Percentiles rank a stretch among this genome's conserved stretches.
phyloP scores from a whole-genome alignment of 2,888 invertebrate species.

The Oscheius sp. region DNA sequence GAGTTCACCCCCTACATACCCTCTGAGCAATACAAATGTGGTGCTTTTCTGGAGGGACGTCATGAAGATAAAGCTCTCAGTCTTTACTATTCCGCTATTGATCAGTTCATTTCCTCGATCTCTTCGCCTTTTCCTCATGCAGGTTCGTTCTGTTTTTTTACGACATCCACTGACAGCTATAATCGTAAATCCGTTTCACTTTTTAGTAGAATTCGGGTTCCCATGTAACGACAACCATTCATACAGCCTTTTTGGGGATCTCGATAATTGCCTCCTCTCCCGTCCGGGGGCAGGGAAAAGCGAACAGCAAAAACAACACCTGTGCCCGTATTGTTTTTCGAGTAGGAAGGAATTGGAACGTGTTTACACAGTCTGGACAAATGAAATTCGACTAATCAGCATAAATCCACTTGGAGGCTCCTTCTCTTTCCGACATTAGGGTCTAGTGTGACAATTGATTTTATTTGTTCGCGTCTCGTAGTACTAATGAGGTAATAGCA shows the following conservation, averaged over 20 bases:
- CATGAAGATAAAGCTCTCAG: constrained; percentile 66
- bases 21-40: constrained; percentile 67
- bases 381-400: constrained; percentile 20
- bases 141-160: constrained; percentile 49
- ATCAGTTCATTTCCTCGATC: constrained; percentile 62
- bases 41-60: constrained; percentile 57
- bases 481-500: constrained; percentile 39
- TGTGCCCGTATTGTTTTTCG: not conserved
- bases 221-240: constrained; percentile 27
- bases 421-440: constrained; percentile 18
- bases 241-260: constrained; percentile 20
- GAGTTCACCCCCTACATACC: constrained; percentile 61
- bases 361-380: not conserved
- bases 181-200: constrained; percentile 22
- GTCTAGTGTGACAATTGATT: constrained; percentile 26
- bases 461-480: constrained; percentile 32
- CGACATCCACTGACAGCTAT: constrained; percentile 11
- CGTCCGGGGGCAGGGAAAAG: not conserved
- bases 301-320: constrained; percentile 10
- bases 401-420: constrained; percentile 25
- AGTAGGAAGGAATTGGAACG: not conserved
- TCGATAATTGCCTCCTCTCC: constrained; percentile 23
- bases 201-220: constrained; percentile 25
- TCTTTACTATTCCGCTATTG: constrained; percentile 64
- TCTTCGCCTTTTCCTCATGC: constrained; percentile 67